Percentiles rank a stretch among this genome's conserved stretches.
phyloP scores from a whole-genome alignment of 1,140 invertebrate species.

The Asobara japonica region DNA sequence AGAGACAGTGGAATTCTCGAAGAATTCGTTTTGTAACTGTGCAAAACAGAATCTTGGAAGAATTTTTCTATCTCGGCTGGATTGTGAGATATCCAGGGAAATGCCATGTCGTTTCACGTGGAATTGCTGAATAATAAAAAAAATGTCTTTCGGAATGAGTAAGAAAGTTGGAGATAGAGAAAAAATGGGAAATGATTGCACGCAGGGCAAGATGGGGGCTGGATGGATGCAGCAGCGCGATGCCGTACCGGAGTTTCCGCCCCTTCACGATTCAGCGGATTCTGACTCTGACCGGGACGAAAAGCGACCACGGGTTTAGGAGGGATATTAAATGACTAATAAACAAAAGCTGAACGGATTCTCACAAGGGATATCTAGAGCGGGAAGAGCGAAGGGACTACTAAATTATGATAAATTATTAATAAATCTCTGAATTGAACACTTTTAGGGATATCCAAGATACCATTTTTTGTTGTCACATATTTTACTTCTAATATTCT shows the following conservation, averaged over 20 bases:
- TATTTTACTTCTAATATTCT: too few species aligned
- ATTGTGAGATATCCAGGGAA: too few species aligned
- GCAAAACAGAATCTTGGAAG: too few species aligned
- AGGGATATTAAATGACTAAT: not conserved
- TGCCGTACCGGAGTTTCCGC: constrained; percentile 61
- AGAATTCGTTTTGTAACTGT: too few species aligned
- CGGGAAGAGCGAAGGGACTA: not conserved
- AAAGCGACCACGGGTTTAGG: constrained; percentile 63
- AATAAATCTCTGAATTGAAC: not conserved
- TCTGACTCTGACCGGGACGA: constrained; percentile 66
- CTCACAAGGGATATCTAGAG: not conserved
- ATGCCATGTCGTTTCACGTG: too few species aligned
- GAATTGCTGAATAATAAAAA: not conserved
- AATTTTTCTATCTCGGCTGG: too few species aligned
- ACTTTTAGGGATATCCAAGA: too few species aligned
- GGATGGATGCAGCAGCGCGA: constrained; percentile 64
- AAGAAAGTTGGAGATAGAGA: constrained; percentile 22
- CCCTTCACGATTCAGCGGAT: constrained; percentile 64
- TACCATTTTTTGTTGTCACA: too few species aligned
- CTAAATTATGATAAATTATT: not conserved
- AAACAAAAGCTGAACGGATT: not conserved
- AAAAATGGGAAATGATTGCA: constrained; percentile 55
- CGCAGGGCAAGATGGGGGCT: constrained; percentile 64
- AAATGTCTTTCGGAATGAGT: not conserved
- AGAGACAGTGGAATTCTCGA: too few species aligned